These are phyloP conservation scores for Urosaurus nigricauda DNA, from an alignment of 2,797 vertebrate genomes.

Conservation along the genomic window DNA sequence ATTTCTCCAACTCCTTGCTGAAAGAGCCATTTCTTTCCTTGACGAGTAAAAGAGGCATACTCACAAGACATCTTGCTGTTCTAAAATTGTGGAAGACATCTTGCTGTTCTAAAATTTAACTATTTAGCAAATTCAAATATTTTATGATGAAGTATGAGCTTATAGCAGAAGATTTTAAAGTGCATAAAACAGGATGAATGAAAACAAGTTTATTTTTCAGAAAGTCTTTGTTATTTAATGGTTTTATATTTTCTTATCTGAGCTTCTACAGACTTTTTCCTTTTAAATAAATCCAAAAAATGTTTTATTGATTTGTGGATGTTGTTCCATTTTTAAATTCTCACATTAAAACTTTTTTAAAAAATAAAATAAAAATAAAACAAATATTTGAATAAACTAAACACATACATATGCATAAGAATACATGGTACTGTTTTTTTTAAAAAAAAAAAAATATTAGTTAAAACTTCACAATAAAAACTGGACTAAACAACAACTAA, in stretches of 20 bases:
- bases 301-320: not conserved
- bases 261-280: not conserved
- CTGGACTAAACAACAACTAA: no score
- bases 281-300: not conserved
- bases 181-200: not conserved
- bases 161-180: not conserved
- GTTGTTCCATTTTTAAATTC: not conserved
- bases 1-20: not conserved
- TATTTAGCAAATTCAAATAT: not conserved
- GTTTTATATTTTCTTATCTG: not conserved
- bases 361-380: no score
- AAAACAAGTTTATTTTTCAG: not conserved
- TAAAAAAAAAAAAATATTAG: not conserved
- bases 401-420: not conserved
- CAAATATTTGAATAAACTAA: not conserved
- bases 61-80: not conserved
- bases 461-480: no score
- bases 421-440: not conserved
- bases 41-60: not conserved
- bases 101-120: not conserved
- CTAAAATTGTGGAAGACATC: not conserved
- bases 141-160: not conserved
- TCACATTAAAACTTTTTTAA: not conserved
- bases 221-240: not conserved
- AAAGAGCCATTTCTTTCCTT: not conserved